Conservation (phyloP, 2,888 invertebrate species). For the Hylaea fasciaria region DNA sequence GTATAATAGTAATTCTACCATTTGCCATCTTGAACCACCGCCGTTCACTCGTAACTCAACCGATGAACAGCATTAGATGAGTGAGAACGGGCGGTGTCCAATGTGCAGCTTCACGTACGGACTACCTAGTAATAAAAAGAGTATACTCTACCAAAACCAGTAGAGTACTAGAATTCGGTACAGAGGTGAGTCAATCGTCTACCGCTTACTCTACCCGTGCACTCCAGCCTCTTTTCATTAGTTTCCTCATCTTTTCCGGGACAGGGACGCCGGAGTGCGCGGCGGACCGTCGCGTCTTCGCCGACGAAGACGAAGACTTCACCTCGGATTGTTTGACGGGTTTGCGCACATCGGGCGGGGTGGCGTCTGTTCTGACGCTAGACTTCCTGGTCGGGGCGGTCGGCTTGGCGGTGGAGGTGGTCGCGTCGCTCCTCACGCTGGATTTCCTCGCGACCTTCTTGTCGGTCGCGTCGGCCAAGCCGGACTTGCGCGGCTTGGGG, state of each 20-base stretch:
- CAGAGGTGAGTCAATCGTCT: too few relatives aligned
- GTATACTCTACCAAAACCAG: too few relatives aligned
- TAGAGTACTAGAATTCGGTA: too few relatives aligned
- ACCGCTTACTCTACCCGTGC: too few relatives aligned
- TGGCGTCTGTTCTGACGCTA: constrained; percentile 23
- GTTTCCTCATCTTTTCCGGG: constrained; percentile 70
- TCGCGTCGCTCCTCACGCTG: constrained; percentile 12
- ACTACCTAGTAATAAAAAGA: too few relatives aligned
- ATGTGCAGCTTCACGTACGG: too few relatives aligned
- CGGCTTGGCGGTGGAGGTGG: too few relatives aligned
- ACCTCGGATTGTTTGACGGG: constrained; percentile 29
- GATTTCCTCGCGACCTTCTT: constrained; percentile 50
- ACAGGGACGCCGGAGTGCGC: constrained; percentile 73
- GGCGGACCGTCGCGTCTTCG: constrained; percentile 50
- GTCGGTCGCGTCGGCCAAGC: constrained; percentile 31
- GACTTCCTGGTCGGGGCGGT: constrained; percentile 24
- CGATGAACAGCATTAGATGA: too few relatives aligned
- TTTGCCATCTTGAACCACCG: too few relatives aligned
- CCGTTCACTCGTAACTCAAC: too few relatives aligned
- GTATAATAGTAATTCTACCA: too few relatives aligned
- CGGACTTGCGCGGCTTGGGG: constrained; percentile 43
- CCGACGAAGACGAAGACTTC: constrained; percentile 41
- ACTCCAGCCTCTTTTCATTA: constrained; percentile 52
- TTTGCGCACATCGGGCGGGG: constrained; percentile 30
- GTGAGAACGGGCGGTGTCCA: too few relatives aligned